Evolutionary conservation across 2,797 vertebrate genomes (phyloP).

Genomic region (Merluccius polli): DNA sequence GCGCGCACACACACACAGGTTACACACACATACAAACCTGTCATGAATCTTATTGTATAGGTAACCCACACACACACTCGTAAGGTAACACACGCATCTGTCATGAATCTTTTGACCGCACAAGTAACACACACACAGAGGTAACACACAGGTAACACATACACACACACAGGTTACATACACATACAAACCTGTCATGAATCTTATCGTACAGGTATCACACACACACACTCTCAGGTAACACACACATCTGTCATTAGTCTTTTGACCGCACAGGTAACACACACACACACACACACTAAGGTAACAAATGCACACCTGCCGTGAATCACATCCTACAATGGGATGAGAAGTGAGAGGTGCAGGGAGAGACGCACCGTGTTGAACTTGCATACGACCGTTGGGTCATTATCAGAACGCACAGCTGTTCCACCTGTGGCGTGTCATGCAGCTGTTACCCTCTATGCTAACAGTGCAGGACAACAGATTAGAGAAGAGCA

Average conservation of each 20-base stretch:
- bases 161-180: neutral
- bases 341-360: too few relatives aligned
- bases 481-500: too few relatives aligned
- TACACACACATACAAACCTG: neutral
- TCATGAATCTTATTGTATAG: too few relatives aligned
- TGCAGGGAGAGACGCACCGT: too few relatives aligned
- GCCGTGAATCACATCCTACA: neutral
- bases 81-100: too few relatives aligned
- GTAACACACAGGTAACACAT: too few relatives aligned
- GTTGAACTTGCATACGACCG: too few relatives aligned
- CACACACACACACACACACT: neutral
- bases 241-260: neutral
- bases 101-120: too few relatives aligned
- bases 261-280: too few relatives aligned
- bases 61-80: neutral
- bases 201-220: too few relatives aligned
- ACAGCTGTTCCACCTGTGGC: too few relatives aligned
- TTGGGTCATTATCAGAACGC: neutral
- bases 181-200: neutral
- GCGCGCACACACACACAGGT: neutral
- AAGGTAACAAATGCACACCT: constrained; percentile 1
- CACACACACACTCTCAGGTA: neutral
- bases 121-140: neutral
- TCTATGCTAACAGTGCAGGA: neutral
- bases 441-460: neutral